These are phyloP conservation scores for Pygmarrhopalites habei DNA, from an alignment of 1,140 invertebrate species.

Conservation along the genomic window DNA sequence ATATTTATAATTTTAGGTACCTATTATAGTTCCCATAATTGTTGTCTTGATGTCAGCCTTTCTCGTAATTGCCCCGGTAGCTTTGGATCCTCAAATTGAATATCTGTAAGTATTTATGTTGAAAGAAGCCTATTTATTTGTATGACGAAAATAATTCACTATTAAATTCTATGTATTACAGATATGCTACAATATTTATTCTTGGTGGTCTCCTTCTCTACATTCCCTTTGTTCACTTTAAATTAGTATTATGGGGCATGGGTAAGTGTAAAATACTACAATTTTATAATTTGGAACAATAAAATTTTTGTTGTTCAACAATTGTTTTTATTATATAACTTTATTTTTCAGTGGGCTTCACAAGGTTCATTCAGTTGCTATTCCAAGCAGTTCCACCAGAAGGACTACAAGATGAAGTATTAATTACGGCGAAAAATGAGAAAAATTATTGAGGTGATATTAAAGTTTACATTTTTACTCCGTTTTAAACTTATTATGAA, in stretches of 20 bases:
- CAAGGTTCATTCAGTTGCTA: no score
- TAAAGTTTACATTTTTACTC: no score
- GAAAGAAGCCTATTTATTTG: no score
- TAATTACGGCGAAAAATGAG: background rate
- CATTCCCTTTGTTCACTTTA: slow-evolving; percentile 49
- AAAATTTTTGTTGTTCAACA: no score
- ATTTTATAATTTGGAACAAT: background rate
- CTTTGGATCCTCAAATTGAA: slow-evolving; percentile 44
- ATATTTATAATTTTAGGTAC: slow-evolving; percentile 45
- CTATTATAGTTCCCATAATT: slow-evolving; percentile 48
- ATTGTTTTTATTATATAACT: no score
- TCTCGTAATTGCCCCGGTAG: slow-evolving; percentile 50
- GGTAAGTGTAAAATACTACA: slow-evolving; percentile 25
- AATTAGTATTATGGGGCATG: slow-evolving; percentile 41
- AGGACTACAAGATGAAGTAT: background rate
- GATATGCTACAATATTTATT: slow-evolving; percentile 48
- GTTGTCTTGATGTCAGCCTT: slow-evolving; percentile 48
- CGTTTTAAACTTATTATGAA: no score
- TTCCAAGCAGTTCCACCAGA: background rate
- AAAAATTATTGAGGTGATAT: no score
- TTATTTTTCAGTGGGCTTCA: no score
- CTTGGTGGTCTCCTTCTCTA: slow-evolving; percentile 49
- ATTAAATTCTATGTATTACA: no score
- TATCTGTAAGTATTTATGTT: no score
- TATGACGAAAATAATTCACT: no score